Conservation (phyloP, 1,140 invertebrate species). For the Drosophila jambulina region DNA sequence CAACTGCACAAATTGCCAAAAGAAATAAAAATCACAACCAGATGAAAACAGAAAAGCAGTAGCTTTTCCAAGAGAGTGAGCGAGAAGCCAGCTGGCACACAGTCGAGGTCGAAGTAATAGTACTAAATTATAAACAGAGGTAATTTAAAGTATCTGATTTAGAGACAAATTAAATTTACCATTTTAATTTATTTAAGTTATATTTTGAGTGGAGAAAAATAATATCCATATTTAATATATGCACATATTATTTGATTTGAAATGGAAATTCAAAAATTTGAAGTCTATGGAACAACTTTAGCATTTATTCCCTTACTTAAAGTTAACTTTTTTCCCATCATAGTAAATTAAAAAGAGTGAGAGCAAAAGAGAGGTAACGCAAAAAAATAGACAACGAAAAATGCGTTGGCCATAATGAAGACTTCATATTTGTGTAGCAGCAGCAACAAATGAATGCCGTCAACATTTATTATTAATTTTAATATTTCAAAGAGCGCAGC, state of each 20-base stretch:
- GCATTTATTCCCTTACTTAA: neutral
- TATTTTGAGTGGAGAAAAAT: no score
- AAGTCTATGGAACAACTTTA: neutral
- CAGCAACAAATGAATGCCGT: conserved; percentile 65
- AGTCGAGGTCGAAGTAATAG: neutral
- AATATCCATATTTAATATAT: no score
- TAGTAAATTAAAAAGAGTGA: neutral
- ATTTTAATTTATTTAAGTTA: no score
- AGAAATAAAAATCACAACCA: conserved; percentile 54
- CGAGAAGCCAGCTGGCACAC: neutral
- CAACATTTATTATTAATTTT: conserved; percentile 82
- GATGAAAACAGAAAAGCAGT: conserved; percentile 22
- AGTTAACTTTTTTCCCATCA: neutral
- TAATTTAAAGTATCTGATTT: neutral
- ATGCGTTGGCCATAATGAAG: conserved; percentile 57
- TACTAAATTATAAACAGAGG: neutral
- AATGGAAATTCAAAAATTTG: no score
- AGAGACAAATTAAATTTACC: no score
- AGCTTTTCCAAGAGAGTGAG: conserved; percentile 15
- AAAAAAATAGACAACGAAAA: conserved; percentile 49
- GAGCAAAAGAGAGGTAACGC: neutral
- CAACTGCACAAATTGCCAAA: conserved; percentile 54
- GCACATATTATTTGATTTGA: no score
- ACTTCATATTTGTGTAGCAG: conserved; percentile 54
- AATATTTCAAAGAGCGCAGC: conserved; percentile 72